phyloP scores from a whole-genome alignment of 2,888 invertebrate genomes.

The Therioaphis trifolii region DNA sequence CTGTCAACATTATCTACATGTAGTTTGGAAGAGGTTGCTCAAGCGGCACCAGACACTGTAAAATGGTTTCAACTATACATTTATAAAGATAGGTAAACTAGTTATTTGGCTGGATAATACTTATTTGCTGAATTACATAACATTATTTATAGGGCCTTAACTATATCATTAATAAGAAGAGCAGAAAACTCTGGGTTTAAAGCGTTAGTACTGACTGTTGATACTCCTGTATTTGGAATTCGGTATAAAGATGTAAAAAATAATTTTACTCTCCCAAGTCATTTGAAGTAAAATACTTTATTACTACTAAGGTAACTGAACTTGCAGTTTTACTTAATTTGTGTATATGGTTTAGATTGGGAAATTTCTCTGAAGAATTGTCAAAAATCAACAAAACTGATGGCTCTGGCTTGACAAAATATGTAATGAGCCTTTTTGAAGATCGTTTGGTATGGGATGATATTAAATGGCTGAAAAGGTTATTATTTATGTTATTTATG shows the following conservation, averaged over 20 bases:
- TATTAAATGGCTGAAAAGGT: constrained; percentile 84
- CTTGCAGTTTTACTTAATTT: neutral
- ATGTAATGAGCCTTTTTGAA: constrained; percentile 83
- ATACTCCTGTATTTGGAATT: constrained; percentile 87
- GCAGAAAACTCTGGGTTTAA: constrained; percentile 88
- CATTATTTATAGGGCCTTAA: constrained; percentile 72
- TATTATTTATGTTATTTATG: constrained; percentile 54
- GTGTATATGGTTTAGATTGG: constrained; percentile 73
- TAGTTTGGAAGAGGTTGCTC: constrained; percentile 88
- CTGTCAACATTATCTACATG: constrained; percentile 88
- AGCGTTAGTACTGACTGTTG: constrained; percentile 88
- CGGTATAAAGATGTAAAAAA: constrained; percentile 85
- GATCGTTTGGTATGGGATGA: constrained; percentile 87
- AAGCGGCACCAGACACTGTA: constrained; percentile 78
- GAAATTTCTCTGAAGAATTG: constrained; percentile 79
- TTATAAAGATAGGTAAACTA: constrained; percentile 79
- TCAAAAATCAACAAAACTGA: constrained; percentile 68
- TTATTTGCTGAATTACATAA: neutral
- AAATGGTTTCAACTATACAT: constrained; percentile 96
- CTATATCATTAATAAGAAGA: constrained; percentile 77
- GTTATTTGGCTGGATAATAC: neutral
- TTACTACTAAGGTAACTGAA: neutral
- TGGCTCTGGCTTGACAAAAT: constrained; percentile 82
- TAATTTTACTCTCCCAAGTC: constrained; percentile 83
- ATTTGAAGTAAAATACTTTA: constrained; percentile 75